Percentiles rank a stretch among this genome's conserved stretches.
These are phyloP conservation scores for Solen grandis DNA, from an alignment of 1,140 invertebrate species.

Conservation along the genomic window DNA sequence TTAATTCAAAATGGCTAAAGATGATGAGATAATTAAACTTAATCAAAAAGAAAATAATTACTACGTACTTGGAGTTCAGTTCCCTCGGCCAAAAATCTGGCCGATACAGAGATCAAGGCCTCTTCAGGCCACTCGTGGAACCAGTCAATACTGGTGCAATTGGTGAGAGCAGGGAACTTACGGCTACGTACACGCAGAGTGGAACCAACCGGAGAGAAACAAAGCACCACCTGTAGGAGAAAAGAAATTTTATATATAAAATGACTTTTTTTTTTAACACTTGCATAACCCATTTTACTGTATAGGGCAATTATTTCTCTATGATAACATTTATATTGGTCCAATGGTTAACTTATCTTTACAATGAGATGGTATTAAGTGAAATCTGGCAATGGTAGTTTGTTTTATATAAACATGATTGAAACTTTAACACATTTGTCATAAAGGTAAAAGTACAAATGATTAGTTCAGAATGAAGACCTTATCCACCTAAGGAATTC, in stretches of 20 bases:
- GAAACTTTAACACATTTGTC: not conserved
- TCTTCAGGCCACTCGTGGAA: slow-evolving; percentile 98
- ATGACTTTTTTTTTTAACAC: not conserved
- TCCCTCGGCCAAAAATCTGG: slow-evolving; percentile 92
- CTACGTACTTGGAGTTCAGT: slow-evolving; percentile 82
- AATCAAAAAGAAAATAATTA: too few species aligned
- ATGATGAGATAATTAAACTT: too few species aligned
- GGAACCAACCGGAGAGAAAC: slow-evolving; percentile 96
- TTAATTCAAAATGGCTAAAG: too few species aligned
- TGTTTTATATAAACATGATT: not conserved
- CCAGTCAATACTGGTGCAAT: slow-evolving; percentile 97
- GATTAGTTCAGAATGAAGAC: too few species aligned
- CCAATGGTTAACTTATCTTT: too few species aligned
- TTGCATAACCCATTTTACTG: not conserved
- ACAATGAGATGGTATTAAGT: too few species aligned
- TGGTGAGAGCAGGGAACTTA: slow-evolving; percentile 97
- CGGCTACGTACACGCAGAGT: slow-evolving; percentile 93
- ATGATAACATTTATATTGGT: too few species aligned
- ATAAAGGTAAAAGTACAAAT: too few species aligned
- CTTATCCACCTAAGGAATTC: too few species aligned
- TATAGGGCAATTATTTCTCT: too few species aligned
- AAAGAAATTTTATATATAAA: too few species aligned
- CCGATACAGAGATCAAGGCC: slow-evolving; percentile 94
- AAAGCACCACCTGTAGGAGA: slow-evolving; percentile 90
- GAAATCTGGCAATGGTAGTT: too few species aligned